These are phyloP conservation scores for Stenodema calcarata DNA, from an alignment of 2,888 invertebrate genomes.

Conservation along the genomic window DNA sequence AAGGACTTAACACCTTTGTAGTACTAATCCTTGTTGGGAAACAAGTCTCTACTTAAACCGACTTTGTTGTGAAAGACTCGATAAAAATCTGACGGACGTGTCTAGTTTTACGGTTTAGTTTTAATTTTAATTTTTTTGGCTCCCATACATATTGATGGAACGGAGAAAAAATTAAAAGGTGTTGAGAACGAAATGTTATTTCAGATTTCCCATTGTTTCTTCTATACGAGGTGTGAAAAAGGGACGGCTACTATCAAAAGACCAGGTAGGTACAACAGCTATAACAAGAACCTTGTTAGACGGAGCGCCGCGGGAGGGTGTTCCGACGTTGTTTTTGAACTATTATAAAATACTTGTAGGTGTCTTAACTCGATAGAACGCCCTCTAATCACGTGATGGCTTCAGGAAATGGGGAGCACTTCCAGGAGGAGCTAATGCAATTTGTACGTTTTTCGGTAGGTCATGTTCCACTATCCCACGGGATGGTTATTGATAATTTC, in stretches of 20 bases:
- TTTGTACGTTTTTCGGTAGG: slow-evolving; percentile 24
- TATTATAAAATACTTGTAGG: neutral
- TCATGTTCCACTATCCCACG: neutral
- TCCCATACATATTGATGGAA: neutral
- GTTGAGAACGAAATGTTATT: neutral
- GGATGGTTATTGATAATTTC: neutral
- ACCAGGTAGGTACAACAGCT: neutral
- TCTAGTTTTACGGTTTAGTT: neutral
- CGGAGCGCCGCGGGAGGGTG: neutral
- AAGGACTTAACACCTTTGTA: neutral
- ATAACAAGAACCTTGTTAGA: neutral
- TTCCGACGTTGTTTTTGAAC: neutral
- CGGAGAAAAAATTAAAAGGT: neutral
- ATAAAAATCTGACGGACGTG: neutral
- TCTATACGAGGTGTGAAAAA: neutral
- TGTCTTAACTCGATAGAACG: neutral
- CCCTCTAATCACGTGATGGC: neutral
- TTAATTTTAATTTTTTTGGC: neutral
- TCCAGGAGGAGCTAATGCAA: neutral
- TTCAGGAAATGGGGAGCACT: neutral
- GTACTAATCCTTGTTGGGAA: slow-evolving; percentile 1
- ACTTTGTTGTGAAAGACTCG: neutral
- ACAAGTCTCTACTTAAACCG: neutral
- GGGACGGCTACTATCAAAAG: neutral
- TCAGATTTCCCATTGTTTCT: neutral